Evolutionary conservation across 2,797 vertebrate species (phyloP).

Genomic region (Sebastolobus altivelis): DNA sequence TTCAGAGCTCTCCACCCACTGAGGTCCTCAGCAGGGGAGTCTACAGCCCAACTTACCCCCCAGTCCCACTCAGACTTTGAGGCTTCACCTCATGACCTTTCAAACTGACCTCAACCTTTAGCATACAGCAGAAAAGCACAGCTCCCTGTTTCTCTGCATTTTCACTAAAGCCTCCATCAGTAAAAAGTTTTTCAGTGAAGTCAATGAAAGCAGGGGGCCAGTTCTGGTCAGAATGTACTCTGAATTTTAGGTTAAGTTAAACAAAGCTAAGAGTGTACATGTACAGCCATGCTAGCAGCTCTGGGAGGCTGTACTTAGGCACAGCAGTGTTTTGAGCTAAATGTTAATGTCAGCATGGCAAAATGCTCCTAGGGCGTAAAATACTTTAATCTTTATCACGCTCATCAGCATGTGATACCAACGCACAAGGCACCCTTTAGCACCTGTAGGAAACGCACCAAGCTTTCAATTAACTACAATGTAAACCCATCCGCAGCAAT

Average conservation of each 20-base stretch:
- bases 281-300: neutral
- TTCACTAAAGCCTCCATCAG: slow-evolving; percentile 14
- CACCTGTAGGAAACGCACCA: too few species aligned
- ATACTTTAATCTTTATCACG: too few species aligned
- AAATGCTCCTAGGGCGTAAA: neutral
- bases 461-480: too few species aligned
- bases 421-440: too few species aligned
- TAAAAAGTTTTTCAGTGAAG: slow-evolving; percentile 11
- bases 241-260: slow-evolving; percentile 7
- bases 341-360: neutral
- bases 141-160: slow-evolving; percentile 24
- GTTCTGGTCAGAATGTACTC: neutral
- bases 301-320: neutral
- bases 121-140: slow-evolving; percentile 24
- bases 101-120: slow-evolving; percentile 66
- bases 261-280: neutral
- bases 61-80: slow-evolving; percentile 57
- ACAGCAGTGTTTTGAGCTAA: neutral
- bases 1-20: slow-evolving; percentile 54
- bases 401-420: too few species aligned
- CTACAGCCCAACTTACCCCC: slow-evolving; percentile 31
- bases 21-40: slow-evolving; percentile 59
- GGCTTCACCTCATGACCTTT: slow-evolving; percentile 61
- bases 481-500: too few species aligned
- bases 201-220: slow-evolving; percentile 9